Conservation (phyloP, 2,888 invertebrate genomes). For the Melitaea athalia region DNA sequence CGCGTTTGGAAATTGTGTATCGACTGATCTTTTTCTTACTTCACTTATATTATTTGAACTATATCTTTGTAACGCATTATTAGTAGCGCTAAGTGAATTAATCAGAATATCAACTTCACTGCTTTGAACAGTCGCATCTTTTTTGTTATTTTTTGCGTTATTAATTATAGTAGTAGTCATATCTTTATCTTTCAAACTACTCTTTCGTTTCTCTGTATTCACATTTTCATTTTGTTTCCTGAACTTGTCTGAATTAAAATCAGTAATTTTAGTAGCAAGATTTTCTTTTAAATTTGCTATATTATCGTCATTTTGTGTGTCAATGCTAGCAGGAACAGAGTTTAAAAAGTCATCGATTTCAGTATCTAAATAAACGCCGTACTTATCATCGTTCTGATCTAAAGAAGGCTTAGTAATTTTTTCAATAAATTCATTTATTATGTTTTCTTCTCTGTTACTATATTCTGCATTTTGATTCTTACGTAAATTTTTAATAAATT, state of each 20-base stretch:
- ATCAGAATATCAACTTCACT: background rate
- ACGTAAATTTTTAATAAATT: conserved; percentile 54
- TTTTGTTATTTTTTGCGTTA: background rate
- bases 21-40: conserved; percentile 1
- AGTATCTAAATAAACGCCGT: conserved; percentile 45
- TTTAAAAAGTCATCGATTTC: conserved; percentile 52
- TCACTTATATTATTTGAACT: background rate
- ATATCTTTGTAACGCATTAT: background rate
- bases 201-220: background rate
- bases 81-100: background rate
- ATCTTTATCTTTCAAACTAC: background rate
- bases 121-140: background rate
- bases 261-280: conserved; percentile 47
- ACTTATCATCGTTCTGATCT: conserved; percentile 36
- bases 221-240: background rate
- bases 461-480: conserved; percentile 43
- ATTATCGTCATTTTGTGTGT: conserved; percentile 39
- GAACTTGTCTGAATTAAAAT: conserved; percentile 38
- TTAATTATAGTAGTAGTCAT: background rate
- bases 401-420: conserved; percentile 46
- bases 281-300: conserved; percentile 45
- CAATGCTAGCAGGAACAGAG: conserved; percentile 39
- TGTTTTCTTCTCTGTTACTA: conserved; percentile 46
- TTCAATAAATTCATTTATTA: conserved; percentile 49
- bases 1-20: conserved; percentile 20